Conservation (phyloP, 2,888 invertebrate species). For the Andrena minutula region DNA sequence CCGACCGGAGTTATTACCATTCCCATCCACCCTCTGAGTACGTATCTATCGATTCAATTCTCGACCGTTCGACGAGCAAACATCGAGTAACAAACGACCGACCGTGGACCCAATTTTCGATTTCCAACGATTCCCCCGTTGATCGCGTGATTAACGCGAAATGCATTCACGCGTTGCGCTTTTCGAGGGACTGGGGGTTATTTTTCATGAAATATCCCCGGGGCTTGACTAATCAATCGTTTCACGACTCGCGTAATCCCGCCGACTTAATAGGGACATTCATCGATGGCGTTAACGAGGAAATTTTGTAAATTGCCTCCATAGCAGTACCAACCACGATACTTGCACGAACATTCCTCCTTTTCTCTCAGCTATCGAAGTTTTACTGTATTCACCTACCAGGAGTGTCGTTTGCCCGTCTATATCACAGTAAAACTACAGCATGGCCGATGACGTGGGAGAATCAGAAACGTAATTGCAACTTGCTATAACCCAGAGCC, state of each 20-base stretch:
- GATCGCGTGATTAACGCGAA: neutral
- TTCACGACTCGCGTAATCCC: neutral
- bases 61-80: neutral
- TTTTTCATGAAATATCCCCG: neutral
- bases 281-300: neutral
- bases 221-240: neutral
- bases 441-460: too few species aligned
- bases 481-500: neutral
- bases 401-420: too few species aligned
- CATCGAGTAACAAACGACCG: conserved; percentile 2
- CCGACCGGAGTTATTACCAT: conserved; percentile 13
- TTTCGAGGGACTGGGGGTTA: neutral
- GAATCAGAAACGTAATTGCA: too few species aligned
- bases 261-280: conserved; percentile 10
- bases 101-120: neutral
- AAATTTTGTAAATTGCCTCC: conserved; percentile 2
- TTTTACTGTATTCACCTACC: too few species aligned
- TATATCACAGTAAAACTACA: too few species aligned
- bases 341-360: too few species aligned
- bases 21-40: conserved; percentile 8
- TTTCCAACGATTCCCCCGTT: neutral
- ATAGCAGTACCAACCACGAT: too few species aligned
- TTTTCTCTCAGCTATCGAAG: too few species aligned
- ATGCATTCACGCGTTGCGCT: neutral
- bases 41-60: conserved; percentile 17